A percentile compares a stretch with the other conserved stretches of the same genome.
Evolutionary conservation across 2,797 vertebrate species (phyloP).

Genomic region (Sarcoramphus papa): DNA sequence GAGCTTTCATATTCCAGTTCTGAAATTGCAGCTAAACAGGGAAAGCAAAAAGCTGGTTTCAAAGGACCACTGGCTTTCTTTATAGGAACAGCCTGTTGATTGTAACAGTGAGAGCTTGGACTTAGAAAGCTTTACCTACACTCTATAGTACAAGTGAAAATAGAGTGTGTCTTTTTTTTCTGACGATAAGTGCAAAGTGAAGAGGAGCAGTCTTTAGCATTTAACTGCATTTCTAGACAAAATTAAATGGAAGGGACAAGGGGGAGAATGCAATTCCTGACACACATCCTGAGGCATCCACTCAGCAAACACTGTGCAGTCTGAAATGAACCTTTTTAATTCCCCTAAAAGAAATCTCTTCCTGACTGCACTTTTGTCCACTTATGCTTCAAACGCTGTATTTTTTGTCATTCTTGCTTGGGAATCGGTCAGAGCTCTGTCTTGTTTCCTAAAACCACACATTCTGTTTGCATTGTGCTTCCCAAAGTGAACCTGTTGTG

Average conservation of each 20-base stretch:
- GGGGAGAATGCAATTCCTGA: neutral
- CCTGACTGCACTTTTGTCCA: neutral
- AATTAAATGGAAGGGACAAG: neutral
- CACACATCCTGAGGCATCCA: neutral
- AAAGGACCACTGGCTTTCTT: neutral
- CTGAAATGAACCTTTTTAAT: neutral
- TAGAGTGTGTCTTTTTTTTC: neutral
- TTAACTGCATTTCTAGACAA: neutral
- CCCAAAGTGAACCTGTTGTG: neutral
- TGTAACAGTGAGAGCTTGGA: neutral
- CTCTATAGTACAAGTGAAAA: neutral
- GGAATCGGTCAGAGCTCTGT: neutral
- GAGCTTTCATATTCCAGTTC: neutral
- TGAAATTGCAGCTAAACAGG: neutral
- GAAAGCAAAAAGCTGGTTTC: neutral
- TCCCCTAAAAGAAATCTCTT: neutral
- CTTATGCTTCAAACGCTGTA: neutral
- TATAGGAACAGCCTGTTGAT: neutral
- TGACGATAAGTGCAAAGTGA: neutral
- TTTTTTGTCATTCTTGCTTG: neutral
- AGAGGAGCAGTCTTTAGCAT: neutral
- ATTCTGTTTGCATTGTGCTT: neutral
- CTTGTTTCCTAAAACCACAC: neutral
- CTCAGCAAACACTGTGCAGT: neutral
- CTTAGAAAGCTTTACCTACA: neutral